These are phyloP conservation scores for Littorina saxatilis DNA, from an alignment of 1,140 invertebrate genomes.

Conservation along the genomic window DNA sequence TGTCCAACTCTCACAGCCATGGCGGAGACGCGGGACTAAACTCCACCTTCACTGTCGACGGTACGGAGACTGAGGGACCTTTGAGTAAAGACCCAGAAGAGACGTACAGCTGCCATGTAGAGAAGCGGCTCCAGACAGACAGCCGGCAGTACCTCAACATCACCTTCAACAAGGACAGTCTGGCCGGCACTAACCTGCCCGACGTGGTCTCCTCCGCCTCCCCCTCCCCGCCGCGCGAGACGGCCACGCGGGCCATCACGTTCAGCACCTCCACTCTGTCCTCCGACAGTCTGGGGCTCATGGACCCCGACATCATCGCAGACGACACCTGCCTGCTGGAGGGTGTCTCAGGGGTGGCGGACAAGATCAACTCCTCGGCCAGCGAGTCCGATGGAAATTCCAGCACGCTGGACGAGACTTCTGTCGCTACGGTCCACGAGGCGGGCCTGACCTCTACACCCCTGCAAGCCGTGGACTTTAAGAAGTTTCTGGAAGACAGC, in stretches of 20 bases:
- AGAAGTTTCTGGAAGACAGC: background rate
- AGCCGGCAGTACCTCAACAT: conserved; percentile 63
- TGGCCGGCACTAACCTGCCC: conserved; percentile 36
- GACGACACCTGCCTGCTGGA: conserved; percentile 45
- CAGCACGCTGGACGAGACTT: conserved; percentile 45
- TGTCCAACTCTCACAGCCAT: background rate
- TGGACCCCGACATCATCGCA: conserved; percentile 47
- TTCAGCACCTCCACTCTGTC: conserved; percentile 23
- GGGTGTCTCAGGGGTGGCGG: background rate
- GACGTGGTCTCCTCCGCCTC: conserved; percentile 45
- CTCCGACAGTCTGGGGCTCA: conserved; percentile 51
- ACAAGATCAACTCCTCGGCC: background rate
- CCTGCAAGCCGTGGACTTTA: conserved; percentile 33
- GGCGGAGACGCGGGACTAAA: conserved; percentile 4
- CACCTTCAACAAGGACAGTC: conserved; percentile 61
- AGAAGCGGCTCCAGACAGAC: conserved; percentile 59
- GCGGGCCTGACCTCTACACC: conserved; percentile 51
- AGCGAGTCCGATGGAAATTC: conserved; percentile 38
- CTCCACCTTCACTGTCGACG: conserved; percentile 22
- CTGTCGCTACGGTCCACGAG: conserved; percentile 29
- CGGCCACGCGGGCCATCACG: background rate
- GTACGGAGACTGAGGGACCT: conserved; percentile 19
- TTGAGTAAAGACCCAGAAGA: conserved; percentile 4
- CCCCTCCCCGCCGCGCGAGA: conserved; percentile 21
- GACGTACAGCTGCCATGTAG: conserved; percentile 46